Conservation (phyloP, 2,888 invertebrate species). For the Nymphalis c-album region DNA sequence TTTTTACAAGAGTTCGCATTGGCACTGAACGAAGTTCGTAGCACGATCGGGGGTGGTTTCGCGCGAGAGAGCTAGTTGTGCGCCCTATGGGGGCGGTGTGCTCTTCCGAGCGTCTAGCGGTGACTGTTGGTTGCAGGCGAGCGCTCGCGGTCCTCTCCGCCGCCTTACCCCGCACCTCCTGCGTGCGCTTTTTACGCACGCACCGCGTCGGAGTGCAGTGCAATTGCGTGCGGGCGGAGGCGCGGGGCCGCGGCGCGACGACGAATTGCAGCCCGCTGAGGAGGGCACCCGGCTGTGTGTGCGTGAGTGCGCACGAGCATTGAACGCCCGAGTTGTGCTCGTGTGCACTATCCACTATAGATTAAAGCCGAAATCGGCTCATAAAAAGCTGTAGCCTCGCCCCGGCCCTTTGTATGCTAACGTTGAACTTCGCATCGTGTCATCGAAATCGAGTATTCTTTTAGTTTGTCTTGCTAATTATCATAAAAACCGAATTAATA, state of each 20-base stretch:
- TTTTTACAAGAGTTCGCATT: conserved; percentile 55
- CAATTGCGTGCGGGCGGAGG: conserved; percentile 76
- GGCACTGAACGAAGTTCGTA: conserved; percentile 68
- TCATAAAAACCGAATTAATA: conserved; percentile 61
- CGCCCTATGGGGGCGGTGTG: conserved; percentile 76
- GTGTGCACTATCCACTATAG: conserved; percentile 53
- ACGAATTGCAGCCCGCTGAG: conserved; percentile 79
- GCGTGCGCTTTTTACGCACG: conserved; percentile 81
- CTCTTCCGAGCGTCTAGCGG: conserved; percentile 74
- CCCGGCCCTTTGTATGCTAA: conserved; percentile 72
- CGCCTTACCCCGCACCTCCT: conserved; percentile 66
- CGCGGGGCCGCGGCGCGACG: conserved; percentile 55
- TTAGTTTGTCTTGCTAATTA: conserved; percentile 55
- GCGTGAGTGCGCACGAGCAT: conserved; percentile 68
- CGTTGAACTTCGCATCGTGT: conserved; percentile 68
- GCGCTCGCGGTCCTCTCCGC: conserved; percentile 58
- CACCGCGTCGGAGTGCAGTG: conserved; percentile 75
- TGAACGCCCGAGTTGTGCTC: conserved; percentile 49
- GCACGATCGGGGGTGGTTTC: conserved; percentile 68
- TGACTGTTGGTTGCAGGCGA: conserved; percentile 67
- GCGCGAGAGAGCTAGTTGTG: conserved; percentile 55
- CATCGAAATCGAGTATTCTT: conserved; percentile 59
- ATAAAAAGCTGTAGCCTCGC: conserved; percentile 72
- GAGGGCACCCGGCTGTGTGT: conserved; percentile 67
- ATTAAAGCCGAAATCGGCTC: conserved; percentile 71